These are phyloP conservation scores for Pharmacophagus antenor DNA, from an alignment of 2,888 invertebrate genomes.

Conservation along the genomic window DNA sequence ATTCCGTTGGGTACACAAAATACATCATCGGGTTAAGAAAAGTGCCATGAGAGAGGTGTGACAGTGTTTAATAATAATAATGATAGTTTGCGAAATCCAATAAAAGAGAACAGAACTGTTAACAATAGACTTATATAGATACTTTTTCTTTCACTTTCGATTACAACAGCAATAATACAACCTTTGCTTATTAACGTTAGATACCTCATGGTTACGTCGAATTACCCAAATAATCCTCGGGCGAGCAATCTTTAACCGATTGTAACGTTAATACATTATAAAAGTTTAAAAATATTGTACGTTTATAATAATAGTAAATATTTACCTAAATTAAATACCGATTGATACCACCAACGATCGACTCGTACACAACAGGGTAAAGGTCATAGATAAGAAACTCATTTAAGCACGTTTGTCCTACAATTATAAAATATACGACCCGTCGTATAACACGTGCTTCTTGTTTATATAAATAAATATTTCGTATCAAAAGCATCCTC, in stretches of 20 bases:
- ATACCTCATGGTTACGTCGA: too few species aligned
- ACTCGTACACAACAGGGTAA: constrained; percentile 19
- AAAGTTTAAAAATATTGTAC: constrained; percentile 10
- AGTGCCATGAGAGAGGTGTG: too few species aligned
- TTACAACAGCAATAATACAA: too few species aligned
- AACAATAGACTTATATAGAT: too few species aligned
- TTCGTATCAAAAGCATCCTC: too few species aligned
- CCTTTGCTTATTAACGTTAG: too few species aligned
- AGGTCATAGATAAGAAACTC: constrained; percentile 29
- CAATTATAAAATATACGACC: neutral
- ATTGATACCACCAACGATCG: constrained; percentile 13
- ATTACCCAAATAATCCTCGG: neutral
- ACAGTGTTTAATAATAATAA: too few species aligned
- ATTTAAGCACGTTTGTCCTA: constrained; percentile 6
- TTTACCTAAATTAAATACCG: constrained; percentile 3
- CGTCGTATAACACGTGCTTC: neutral
- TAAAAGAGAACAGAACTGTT: too few species aligned
- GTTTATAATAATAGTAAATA: constrained; percentile 14
- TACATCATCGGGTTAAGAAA: too few species aligned
- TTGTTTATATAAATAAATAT: neutral
- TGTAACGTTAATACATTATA: constrained; percentile 6
- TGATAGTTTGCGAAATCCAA: too few species aligned
- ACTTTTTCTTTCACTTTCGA: too few species aligned
- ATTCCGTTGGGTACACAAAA: too few species aligned
- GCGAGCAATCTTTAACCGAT: neutral